Conservation (phyloP, 2,797 vertebrate species). For the Falco peregrinus region DNA sequence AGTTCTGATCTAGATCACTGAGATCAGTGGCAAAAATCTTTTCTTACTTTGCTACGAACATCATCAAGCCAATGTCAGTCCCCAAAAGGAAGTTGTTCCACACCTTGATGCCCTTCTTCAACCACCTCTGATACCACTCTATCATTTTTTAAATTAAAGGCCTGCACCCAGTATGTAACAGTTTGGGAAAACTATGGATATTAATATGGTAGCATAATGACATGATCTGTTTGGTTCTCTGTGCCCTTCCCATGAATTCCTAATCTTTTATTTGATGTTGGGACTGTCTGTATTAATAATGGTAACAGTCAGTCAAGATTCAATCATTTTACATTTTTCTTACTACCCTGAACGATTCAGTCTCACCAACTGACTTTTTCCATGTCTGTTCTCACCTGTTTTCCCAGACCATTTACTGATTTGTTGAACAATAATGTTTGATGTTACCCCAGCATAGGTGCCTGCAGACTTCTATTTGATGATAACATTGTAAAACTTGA, state of each 20-base stretch:
- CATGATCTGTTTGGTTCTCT: background rate
- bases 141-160: background rate
- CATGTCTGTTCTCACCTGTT: background rate
- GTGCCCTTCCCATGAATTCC: background rate
- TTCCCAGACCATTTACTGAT: background rate
- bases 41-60: background rate
- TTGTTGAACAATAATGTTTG: background rate
- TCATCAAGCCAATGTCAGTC: background rate
- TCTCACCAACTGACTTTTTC: background rate
- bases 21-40: background rate
- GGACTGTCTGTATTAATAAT: background rate
- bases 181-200: background rate
- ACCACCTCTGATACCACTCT: background rate
- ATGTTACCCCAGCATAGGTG: background rate
- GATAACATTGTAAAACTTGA: background rate
- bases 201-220: background rate
- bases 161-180: background rate
- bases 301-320: background rate
- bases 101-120: background rate
- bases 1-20: background rate
- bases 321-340: background rate
- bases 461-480: background rate
- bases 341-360: background rate
- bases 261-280: background rate
- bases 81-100: background rate